Evolutionary conservation across 2,888 invertebrate species (phyloP), one percentile per base, ranked within the genome.

Genomic region (Acrocyrtus sp.): DNA sequence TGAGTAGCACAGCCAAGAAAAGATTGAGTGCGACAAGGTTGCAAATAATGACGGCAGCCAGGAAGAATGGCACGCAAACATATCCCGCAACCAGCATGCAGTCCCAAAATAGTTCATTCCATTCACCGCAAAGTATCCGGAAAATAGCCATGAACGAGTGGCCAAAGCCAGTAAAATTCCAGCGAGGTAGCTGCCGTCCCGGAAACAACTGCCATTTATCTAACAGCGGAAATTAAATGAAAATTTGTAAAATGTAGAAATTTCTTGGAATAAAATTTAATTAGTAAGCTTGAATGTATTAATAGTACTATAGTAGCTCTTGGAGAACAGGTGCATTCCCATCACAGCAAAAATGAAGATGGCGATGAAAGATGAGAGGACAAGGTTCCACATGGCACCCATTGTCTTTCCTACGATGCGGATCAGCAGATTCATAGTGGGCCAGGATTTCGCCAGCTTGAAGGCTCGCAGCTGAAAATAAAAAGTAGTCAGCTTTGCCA

Each of bases 31-130:
- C 96, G 97, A 34, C 34, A 88, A 98, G 91, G 89, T 98, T 97
- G 83, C 97, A 98, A 86, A 98, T 97, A 84, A 98, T 95, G 84
- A 97, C 97, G 61, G 98, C 98, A 74, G 97, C 95, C 84, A 98
- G 88, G 88, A 98, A 98, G 89, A 98, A 98, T 58, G 98, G 98
- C 83, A 98, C 94, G 86, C 98, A 98, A 65, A 93, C 94, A 81
- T 83, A 83, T 83, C 95, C 95, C 75, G 94, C 93, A 63, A 96
- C 96, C 3, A 78, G 88, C 93, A 98, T 95, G 86, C 98, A 98
- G 85, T 96, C 95, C 98, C 98, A 98, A 98, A 98, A 98, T 75
- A 97, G 97, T 85, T 98, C 96, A 82, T 98, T 98, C 98, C 98
- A 98, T 87, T 98, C 98, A 83, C 98, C 98, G 85, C 98, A 98